phyloP scores from a whole-genome alignment of 2,888 invertebrate genomes.

The Heliconius erato region DNA sequence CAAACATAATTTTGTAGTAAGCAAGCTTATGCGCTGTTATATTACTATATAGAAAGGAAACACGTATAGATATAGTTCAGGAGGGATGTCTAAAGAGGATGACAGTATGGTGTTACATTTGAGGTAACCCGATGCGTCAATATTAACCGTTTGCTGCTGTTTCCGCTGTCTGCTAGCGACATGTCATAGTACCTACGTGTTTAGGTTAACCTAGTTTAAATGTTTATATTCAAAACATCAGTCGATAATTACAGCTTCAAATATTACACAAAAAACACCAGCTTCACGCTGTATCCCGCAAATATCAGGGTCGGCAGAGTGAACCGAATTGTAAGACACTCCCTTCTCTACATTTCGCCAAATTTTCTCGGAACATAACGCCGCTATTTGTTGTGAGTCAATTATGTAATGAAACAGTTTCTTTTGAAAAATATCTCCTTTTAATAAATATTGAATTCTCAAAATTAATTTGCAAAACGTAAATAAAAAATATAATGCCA shows the following conservation, averaged over 20 bases:
- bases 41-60: constrained; percentile 10
- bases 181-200: not conserved
- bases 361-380: not conserved
- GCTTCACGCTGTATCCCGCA: not conserved
- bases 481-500: not conserved
- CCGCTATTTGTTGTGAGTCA: no score
- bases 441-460: not conserved
- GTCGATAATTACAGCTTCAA: not conserved
- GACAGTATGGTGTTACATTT: constrained; percentile 46
- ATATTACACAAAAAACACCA: not conserved
- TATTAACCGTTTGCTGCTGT: constrained; percentile 22
- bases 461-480: not conserved
- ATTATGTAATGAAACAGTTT: no score
- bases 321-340: not conserved
- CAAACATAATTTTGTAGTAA: no score
- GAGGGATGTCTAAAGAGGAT: constrained; percentile 42
- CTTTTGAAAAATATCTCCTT: no score
- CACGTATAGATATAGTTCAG: constrained; percentile 23
- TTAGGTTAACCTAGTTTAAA: not conserved
- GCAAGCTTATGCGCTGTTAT: not conserved
- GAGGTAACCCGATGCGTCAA: constrained; percentile 40
- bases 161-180: constrained; percentile 14
- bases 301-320: not conserved
- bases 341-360: not conserved
- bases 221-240: not conserved